These are phyloP conservation scores for Asarcornis scutulata DNA, from an alignment of 2,113 vertebrate species.

Conservation along the genomic window DNA sequence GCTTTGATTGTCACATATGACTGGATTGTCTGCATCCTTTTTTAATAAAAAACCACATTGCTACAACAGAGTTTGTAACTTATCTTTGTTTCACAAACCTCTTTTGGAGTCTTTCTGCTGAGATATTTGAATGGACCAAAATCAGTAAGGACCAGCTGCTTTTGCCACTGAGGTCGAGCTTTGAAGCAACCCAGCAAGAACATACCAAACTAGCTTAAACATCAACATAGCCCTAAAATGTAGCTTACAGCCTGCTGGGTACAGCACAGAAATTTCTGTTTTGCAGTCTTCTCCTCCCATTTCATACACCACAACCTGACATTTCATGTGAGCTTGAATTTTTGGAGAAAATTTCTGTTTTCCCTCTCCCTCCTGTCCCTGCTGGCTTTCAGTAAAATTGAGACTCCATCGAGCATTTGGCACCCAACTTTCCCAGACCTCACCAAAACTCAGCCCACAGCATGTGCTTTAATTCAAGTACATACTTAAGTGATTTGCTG, in stretches of 20 bases:
- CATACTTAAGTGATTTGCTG: neutral
- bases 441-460: neutral
- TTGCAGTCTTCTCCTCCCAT: neutral
- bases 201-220: neutral
- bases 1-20: neutral
- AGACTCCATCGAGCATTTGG: neutral
- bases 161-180: neutral
- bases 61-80: neutral
- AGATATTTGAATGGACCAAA: neutral
- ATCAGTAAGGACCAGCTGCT: neutral
- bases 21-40: neutral
- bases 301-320: neutral
- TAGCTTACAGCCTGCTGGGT: neutral
- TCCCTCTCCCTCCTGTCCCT: neutral
- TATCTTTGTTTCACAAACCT: neutral
- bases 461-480: neutral
- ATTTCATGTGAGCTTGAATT: neutral
- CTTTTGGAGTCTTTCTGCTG: neutral
- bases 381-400: neutral
- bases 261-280: neutral
- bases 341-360: neutral
- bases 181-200: neutral
- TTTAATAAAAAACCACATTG: neutral
- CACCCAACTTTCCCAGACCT: neutral
- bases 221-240: neutral